Base-by-base conservation (phyloP, 1,140 invertebrate species). In the Brachionus angularis region DNA sequence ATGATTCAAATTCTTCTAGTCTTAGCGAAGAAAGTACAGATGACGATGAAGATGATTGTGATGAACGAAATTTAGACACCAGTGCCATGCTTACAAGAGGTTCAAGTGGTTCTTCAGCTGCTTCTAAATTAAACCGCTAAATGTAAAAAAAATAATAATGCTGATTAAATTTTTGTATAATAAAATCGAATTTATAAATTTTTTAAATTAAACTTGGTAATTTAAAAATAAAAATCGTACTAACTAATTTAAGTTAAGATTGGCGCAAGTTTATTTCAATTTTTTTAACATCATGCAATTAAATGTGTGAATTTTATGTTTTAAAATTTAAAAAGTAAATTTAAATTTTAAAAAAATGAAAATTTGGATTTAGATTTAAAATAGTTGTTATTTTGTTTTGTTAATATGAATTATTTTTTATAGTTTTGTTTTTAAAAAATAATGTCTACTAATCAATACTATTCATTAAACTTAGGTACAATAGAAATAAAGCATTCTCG, bases 401-500 rank as follows among this genome's bases (percentile, higher is more conserved):
- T n/a, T n/a, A n/a, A n/a, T n/a, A n/a, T n/a, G n/a, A n/a, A n/a
- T n/a, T n/a, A n/a, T n/a, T n/a, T n/a, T n/a, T n/a, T n/a, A n/a
- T n/a, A n/a, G n/a, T n/a, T n/a, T n/a, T n/a, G n/a, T n/a, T n/a
- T n/a, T n/a, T n/a, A n/a, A n/a, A n/a, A n/a, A n/a, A n/a, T n/a
- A n/a, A n/a, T n/a, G 53, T 58, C 53, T 12, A 39, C 8, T 33
- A 47, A 21, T 16, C 42, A 67, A 50, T 67, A 67, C 47, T 67
- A 67, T 67, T 67, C 62, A 10, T 27, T 67, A 21, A 67, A 67
- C 47, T 42, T 67, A 25, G 62, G 62, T 23, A 47, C 62, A 21
- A 67, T 67, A 23, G 62, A 67, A 49, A 67, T 67, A 16, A 67
- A 67, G 27, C 62, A 46, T 33, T n/a, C 42, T 18, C 21, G 62